Evolutionary conservation across 2,113 vertebrate species (phyloP), one percentile per base, ranked within the genome.

Genomic region (Callospermophilus lateralis): DNA sequence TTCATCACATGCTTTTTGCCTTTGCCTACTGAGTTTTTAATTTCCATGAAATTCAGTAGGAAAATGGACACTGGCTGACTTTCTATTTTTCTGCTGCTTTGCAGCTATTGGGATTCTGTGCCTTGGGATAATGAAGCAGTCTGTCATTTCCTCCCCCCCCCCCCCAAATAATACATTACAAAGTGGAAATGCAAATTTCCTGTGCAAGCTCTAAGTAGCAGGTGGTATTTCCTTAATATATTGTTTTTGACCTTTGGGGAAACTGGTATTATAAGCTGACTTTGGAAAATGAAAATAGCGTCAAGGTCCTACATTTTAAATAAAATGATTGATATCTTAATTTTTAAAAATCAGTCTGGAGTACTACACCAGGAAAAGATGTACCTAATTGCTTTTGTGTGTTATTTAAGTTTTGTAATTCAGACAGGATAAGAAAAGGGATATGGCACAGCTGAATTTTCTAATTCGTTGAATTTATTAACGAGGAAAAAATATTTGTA

Each of bases 121-220:
- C 65, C 94, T 97, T 20, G 42, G 73, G 74, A 93, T 96, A 94
- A 95, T 96, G 93, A 95, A 98, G 90, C 92, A 92, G 63, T 51
- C 95, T 97, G 92, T 97, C 96, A 96, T 90, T 98, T 98, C 97
- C 98, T 97, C 88, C 88, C 89, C 78, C 65, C 85, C 88, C 88
- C 89, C 78, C 65, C 85, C 90, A 88, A 97, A 98, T 95, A 98
- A 97, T 90, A 94, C 97, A 95, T 97, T 96, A 76, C 96, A 94
- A 96, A 98, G 89, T 97, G 94, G 97, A 98, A 98, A 98, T 98
- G 95, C 97, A 98, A 98, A 98, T 98, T 98, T 98, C 98, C 98
- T 98, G 96, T 1, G 58, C 93, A 98, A 97, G 98, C 86, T 91
- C 95, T 90, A 95, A 98, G 97, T 98, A 98, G 96, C 97, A 98